Percentiles rank a stretch among this genome's conserved stretches.
phyloP scores from a whole-genome alignment of 2,113 vertebrate species.

The Neolamprologus variostigma region DNA sequence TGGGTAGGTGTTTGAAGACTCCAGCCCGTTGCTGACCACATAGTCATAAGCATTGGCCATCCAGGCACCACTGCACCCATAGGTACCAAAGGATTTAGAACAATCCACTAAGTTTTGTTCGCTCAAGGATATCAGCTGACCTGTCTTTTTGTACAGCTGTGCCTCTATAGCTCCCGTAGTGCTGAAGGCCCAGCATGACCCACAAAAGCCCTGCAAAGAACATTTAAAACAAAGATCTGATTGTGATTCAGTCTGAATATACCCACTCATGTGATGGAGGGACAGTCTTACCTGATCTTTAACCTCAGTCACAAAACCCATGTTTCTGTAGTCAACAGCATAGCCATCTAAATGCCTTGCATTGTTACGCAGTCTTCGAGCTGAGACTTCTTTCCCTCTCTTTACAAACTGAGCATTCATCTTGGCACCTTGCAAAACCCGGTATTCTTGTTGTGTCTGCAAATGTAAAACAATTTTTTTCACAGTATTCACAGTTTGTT shows the following conservation, averaged over 20 bases:
- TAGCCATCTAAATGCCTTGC: slow-evolving; percentile 29
- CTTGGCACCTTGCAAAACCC: slow-evolving; percentile 55
- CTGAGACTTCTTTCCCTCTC: slow-evolving; percentile 36
- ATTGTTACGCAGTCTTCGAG: slow-evolving; percentile 36
- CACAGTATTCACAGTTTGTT: neutral
- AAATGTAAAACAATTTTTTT: neutral
- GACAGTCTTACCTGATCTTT: slow-evolving; percentile 68
- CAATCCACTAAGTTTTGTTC: slow-evolving; percentile 78
- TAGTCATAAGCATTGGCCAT: slow-evolving; percentile 75
- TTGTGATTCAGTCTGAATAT: neutral
- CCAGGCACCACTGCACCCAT: slow-evolving; percentile 73
- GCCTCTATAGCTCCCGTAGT: slow-evolving; percentile 75
- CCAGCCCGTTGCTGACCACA: slow-evolving; percentile 65
- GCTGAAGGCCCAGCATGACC: slow-evolving; percentile 79
- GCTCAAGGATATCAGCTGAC: slow-evolving; percentile 68
- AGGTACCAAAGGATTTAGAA: slow-evolving; percentile 66
- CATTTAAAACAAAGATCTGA: neutral
- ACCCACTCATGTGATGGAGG: neutral
- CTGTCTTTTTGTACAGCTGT: slow-evolving; percentile 68
- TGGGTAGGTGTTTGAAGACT: slow-evolving; percentile 62
- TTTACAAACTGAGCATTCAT: slow-evolving; percentile 38
- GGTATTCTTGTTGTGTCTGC: slow-evolving; percentile 64
- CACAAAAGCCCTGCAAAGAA: slow-evolving; percentile 67
- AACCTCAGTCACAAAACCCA: slow-evolving; percentile 70
- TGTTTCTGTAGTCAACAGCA: slow-evolving; percentile 64